These are phyloP conservation scores for Scaptomyza caliginosa DNA, from an alignment of 2,888 invertebrate genomes.

Conservation along the genomic window DNA sequence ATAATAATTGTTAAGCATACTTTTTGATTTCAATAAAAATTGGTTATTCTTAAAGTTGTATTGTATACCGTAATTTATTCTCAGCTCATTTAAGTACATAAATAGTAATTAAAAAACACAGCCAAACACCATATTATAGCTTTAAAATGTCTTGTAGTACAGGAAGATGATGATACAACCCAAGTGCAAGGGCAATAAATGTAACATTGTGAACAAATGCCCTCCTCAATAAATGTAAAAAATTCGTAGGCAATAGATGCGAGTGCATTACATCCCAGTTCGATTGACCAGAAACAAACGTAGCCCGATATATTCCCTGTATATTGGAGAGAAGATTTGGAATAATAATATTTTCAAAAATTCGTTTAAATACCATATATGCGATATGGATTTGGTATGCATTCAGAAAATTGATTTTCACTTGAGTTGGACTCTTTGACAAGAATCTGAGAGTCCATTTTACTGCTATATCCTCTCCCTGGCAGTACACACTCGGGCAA, in stretches of 20 bases:
- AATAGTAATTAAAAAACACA: neutral
- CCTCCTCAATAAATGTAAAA: neutral
- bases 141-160: neutral
- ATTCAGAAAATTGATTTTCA: neutral
- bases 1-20: no score
- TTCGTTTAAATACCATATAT: slow-evolving; percentile 2
- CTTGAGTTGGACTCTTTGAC: no score
- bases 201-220: slow-evolving; percentile 10
- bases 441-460: no score
- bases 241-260: neutral
- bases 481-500: slow-evolving; percentile 6
- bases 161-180: neutral
- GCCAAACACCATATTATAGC: neutral
- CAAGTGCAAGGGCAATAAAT: slow-evolving; percentile 13
- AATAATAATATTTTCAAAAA: neutral
- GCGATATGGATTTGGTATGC: slow-evolving; percentile 3
- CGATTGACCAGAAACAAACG: slow-evolving; percentile 14
- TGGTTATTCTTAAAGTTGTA: no score
- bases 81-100: neutral
- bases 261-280: neutral
- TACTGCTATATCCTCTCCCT: neutral
- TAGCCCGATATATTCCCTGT: slow-evolving; percentile 1
- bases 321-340: neutral
- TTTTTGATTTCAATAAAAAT: no score
- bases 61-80: neutral